Base-by-base conservation (phyloP, 2,888 invertebrate species). In the Uloborus plumipes region DNA sequence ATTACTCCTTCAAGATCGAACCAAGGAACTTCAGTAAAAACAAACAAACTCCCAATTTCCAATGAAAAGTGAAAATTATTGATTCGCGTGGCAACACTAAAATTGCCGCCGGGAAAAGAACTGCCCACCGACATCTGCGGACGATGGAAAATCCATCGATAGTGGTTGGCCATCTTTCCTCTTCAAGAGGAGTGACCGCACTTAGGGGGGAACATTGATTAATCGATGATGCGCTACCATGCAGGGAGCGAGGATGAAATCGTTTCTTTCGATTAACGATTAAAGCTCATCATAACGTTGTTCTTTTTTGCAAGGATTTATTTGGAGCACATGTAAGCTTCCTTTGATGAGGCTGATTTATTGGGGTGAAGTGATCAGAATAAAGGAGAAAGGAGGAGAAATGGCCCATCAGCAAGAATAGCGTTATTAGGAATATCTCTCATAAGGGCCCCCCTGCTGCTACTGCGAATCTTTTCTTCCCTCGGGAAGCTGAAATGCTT, bases 201-300 rank as follows among this genome's bases (percentile, higher is more conserved):
- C 77, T 77, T 77, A 77, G 71, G 77, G 18, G 64, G 64, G 26
- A 7, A 51, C 69, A 77, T 70, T 77, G 77, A 77, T 77, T 64
- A 70, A 77, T 77, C 77, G 77, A 77, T 74, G 49, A 65, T 70
- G 67, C 70, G 39, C 39, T 70, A 70, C 55, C 70, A 70, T 39
- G n/a, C 50, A 64, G 39, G 31, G 67, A 62, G 62, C 65, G 55
- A 47, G 31, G 53, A 31, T 20, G 51, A 61, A 62, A 72, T 73
- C 65, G 66, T 53, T 20, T n/a, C 39, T 50, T 70, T 71, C 77
- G 70, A 70, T 77, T 71, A 70, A 55, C 64, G 77, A 77, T 77
- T 71, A 71, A 77, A 77, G 49, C 75, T 75, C 75, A 77, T 77
- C 77, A 69, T 61, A 39, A 39, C 39, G 16, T 61, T 26, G 22